phyloP scores from a whole-genome alignment of 2,113 vertebrate species.

The Poeciliopsis turrubarensis region DNA sequence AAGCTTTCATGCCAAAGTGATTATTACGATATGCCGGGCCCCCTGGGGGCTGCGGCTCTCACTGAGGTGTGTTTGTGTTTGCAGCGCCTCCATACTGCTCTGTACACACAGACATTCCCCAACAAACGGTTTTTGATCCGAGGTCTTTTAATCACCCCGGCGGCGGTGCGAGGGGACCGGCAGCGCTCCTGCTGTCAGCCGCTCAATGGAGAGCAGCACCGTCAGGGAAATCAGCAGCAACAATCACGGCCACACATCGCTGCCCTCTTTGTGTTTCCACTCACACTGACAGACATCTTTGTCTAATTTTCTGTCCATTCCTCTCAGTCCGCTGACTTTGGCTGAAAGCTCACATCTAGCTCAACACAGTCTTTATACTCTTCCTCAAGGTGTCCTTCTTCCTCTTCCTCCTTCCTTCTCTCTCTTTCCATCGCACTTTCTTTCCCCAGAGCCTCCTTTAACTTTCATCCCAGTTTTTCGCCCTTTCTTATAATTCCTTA shows the following conservation, averaged over 20 bases:
- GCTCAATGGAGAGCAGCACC: conserved; percentile 43
- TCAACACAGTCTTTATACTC: conserved; percentile 13
- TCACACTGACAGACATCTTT: conserved; percentile 52
- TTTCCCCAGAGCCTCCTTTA: conserved; percentile 42
- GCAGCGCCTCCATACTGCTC: conserved; percentile 29
- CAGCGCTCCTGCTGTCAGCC: conserved; percentile 15
- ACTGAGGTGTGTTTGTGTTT: conserved; percentile 41
- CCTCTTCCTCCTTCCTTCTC: background rate
- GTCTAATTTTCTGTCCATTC: conserved; percentile 21
- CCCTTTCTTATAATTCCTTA: conserved; percentile 45
- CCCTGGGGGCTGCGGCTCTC: conserved; percentile 43
- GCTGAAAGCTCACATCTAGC: conserved; percentile 9
- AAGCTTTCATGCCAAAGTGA: conserved; percentile 67
- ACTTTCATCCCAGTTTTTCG: conserved; percentile 37
- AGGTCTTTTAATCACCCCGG: conserved; percentile 63
- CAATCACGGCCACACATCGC: conserved; percentile 63
- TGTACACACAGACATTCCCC: conserved; percentile 31
- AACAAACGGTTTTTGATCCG: conserved; percentile 45
- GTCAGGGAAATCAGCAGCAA: conserved; percentile 69
- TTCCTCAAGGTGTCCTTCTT: conserved; percentile 33
- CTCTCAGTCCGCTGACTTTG: background rate
- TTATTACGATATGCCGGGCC: conserved; percentile 49
- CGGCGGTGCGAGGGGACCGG: conserved; percentile 32
- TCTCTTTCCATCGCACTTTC: conserved; percentile 13
- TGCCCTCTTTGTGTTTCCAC: conserved; percentile 56